Conservation (phyloP, 2,113 vertebrate species). For the Paedocypris sp. region DNA sequence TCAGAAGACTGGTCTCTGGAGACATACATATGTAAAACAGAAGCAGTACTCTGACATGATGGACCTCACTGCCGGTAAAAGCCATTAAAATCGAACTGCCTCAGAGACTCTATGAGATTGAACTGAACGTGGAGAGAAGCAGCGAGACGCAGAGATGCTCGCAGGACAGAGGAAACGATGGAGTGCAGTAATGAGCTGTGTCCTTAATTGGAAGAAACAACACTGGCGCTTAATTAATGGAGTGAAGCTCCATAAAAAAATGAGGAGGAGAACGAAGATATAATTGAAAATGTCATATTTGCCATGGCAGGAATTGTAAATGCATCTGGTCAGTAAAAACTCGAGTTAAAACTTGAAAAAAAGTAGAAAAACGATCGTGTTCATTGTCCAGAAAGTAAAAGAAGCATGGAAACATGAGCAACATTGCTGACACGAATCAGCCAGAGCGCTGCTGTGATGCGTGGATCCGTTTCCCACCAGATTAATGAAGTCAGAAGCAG, state of each 20-base stretch:
- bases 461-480: not conserved
- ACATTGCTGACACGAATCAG: not conserved
- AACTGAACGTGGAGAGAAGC: not conserved
- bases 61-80: constrained; percentile 53
- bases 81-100: constrained; percentile 54
- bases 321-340: too few species aligned
- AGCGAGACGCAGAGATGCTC: constrained; percentile 19
- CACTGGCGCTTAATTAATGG: constrained; percentile 48
- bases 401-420: too few species aligned
- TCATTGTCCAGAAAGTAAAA: too few species aligned
- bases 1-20: not conserved
- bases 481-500: constrained; percentile 5
- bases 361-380: too few species aligned
- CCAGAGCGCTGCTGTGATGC: constrained; percentile 3
- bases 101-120: constrained; percentile 31
- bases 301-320: constrained; percentile 9
- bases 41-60: constrained; percentile 48
- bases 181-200: constrained; percentile 52
- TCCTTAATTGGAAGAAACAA: constrained; percentile 56
- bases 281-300: constrained; percentile 7
- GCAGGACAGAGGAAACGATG: constrained; percentile 37
- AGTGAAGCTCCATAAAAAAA: constrained; percentile 6
- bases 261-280: not conserved
- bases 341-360: not conserved
- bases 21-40: constrained; percentile 49